These are phyloP conservation scores for Leucoraja erinaceus DNA, from an alignment of 2,113 vertebrate species.

Conservation along the genomic window DNA sequence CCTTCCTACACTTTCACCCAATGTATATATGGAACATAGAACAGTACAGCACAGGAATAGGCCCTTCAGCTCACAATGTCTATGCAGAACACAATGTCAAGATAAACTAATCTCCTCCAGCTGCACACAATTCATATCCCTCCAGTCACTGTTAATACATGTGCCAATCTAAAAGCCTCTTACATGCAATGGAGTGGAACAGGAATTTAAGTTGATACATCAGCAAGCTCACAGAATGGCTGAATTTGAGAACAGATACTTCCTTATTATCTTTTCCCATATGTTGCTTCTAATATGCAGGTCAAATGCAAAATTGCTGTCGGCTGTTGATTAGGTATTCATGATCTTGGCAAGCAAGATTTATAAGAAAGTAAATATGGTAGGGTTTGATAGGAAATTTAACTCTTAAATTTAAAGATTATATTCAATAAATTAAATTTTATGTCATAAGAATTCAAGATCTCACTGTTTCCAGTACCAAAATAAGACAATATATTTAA, in stretches of 20 bases:
- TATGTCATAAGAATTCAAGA: background rate
- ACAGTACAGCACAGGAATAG: no score
- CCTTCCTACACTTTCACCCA: no score
- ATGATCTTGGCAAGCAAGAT: background rate
- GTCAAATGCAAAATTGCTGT: background rate
- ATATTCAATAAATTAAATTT: background rate
- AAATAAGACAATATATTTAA: background rate
- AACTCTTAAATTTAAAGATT: background rate
- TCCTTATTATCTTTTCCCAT: background rate
- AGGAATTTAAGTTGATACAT: background rate
- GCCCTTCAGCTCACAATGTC: no score
- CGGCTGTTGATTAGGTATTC: background rate
- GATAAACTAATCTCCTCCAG: no score
- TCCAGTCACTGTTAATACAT: no score
- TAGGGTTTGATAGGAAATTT: background rate
- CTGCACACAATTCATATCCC: no score
- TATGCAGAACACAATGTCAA: no score
- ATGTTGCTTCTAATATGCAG: background rate
- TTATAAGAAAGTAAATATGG: background rate
- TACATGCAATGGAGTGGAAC: no score
- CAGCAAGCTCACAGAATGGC: background rate
- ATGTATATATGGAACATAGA: no score
- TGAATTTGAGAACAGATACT: background rate
- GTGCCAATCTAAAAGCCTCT: no score
- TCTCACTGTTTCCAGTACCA: background rate